Base-by-base conservation (phyloP, 1,140 invertebrate genomes). In the Leptinotarsa defecta region DNA sequence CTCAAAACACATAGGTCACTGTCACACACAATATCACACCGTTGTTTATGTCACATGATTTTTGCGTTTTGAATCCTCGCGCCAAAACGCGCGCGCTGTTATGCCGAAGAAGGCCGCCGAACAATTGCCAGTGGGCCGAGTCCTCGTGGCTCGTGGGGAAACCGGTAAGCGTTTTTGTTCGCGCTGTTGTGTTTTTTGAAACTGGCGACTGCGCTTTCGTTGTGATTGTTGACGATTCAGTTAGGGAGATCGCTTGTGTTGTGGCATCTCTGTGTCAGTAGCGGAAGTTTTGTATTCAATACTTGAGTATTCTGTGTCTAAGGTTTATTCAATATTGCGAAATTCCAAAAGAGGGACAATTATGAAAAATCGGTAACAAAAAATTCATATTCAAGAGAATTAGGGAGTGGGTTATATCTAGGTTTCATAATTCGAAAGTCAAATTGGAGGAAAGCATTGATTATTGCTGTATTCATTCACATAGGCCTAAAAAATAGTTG, bases 121-220 rank as follows among this genome's bases (percentile, higher is more conserved):
- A 74, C 73, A 69, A 74, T 68, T 74, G 73, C 49, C 52, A 61
- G n/a, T 64, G 48, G 48, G 20, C 65, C 19, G 43, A 19, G 27
- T 61, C 17, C 24, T 24, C n/a, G n/a, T 22, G 20, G 17, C 71
- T 34, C 24, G 57, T 57, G 34, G 72, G 57, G 24, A 65, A 74
- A 52, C 48, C 20, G 20, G 34, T 64, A 68, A 49, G 73, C 48
- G 48, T 52, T 69, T 20, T 48, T 34, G 20, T 74, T 74, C 73
- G 65, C 73, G 73, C 73, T 62, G 63, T 34, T 69, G 19, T 20
- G 48, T 34, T 13, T 49, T 74, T 74, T 70, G 68, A 74, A 74
- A 68, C 22, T 17, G n/a, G 73, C 65, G 73, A 8, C 48, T 48
- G 73, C 73, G 73, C 65, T 15, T 43, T 43, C 34, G 8, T 11